phyloP scores from a whole-genome alignment of 30 jellyfish, hydroid and myxozoan genomes.

The Pelagia noctiluca region DNA sequence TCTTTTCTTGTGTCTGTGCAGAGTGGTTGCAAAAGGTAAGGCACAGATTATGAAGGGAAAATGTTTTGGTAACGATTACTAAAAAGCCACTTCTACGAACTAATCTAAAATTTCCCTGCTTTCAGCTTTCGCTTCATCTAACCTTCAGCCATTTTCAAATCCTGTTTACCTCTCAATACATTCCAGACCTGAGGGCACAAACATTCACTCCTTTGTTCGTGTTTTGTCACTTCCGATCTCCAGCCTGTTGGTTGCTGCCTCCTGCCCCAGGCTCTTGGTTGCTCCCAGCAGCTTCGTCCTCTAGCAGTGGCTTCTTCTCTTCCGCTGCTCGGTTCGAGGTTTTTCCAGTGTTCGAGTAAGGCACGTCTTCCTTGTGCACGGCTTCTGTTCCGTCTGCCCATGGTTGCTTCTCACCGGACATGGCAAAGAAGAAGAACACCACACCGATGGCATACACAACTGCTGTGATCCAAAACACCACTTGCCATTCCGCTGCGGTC shows the following conservation, averaged over 20 bases:
- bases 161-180: slow-evolving; percentile 37
- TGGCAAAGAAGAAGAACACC: slow-evolving; percentile 88
- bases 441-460: slow-evolving; percentile 91
- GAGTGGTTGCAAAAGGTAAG: too few species aligned
- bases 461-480: slow-evolving; percentile 98
- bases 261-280: slow-evolving; percentile 21
- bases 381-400: slow-evolving; percentile 92
- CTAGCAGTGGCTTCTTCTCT: slow-evolving; percentile 60
- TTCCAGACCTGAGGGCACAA: slow-evolving; percentile 82
- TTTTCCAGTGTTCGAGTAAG: slow-evolving; percentile 56
- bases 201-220: slow-evolving; percentile 46
- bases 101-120: too few species aligned
- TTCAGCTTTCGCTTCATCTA: not conserved
- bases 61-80: too few species aligned
- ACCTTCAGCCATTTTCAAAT: not conserved
- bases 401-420: slow-evolving; percentile 99
- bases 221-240: slow-evolving; percentile 21
- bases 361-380: slow-evolving; percentile 71
- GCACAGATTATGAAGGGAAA: too few species aligned
- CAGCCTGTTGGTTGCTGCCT: slow-evolving; percentile 30
- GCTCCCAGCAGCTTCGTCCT: slow-evolving; percentile 19
- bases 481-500: slow-evolving; percentile 99
- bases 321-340: slow-evolving; percentile 23
- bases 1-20: too few species aligned
- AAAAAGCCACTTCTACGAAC: too few species aligned